phyloP scores from a whole-genome alignment of 2,113 vertebrate genomes.

The Porphyrio hochstetteri region DNA sequence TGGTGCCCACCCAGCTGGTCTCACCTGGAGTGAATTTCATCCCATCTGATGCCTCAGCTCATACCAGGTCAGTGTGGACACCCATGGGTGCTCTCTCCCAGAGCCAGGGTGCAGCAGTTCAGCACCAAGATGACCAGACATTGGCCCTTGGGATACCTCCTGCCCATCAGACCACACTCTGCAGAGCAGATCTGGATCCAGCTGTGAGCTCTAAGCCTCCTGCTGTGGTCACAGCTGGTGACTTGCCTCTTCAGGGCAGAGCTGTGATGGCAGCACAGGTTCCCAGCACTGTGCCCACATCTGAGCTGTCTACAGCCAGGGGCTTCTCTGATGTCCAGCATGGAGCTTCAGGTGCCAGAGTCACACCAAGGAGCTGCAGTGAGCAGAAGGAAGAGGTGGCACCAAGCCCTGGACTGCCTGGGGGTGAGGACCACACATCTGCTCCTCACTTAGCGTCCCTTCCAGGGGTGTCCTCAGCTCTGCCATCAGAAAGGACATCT shows the following conservation, averaged over 20 bases:
- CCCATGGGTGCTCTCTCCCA: not conserved
- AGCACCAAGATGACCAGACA: fast-evolving
- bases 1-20: too few relatives aligned
- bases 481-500: fast-evolving
- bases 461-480: not conserved
- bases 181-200: not conserved
- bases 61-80: fast-evolving
- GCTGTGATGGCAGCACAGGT: fast-evolving
- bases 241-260: not conserved
- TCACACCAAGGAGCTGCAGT: fast-evolving
- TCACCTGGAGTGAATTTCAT: fast-evolving
- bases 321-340: not conserved
- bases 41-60: fast-evolving
- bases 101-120: not conserved
- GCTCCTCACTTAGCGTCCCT: not conserved
- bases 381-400: not conserved
- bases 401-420: not conserved
- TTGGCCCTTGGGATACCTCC: too few relatives aligned
- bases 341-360: not conserved
- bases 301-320: fast-evolving
- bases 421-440: not conserved
- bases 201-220: not conserved
- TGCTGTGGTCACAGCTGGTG: too few relatives aligned
- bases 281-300: fast-evolving
- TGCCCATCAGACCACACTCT: fast-evolving